Conservation (phyloP, 2,113 vertebrate genomes). For the Sturnira hondurensis region DNA sequence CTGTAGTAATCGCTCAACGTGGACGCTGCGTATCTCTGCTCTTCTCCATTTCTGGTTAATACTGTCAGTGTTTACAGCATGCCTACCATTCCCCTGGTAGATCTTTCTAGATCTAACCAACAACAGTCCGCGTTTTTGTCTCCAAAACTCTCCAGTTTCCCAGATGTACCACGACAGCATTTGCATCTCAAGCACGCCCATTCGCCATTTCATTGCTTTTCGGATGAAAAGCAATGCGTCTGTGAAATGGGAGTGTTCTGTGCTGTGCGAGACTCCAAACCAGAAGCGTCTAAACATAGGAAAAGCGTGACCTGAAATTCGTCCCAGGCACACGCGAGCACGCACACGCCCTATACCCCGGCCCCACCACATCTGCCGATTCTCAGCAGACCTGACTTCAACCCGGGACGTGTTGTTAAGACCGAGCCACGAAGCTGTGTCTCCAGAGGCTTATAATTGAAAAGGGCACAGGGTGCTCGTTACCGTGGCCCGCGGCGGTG, state of each 20-base stretch:
- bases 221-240: neutral
- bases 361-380: neutral
- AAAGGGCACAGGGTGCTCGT: slow-evolving; percentile 68
- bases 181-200: neutral
- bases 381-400: slow-evolving; percentile 64
- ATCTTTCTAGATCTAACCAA: neutral
- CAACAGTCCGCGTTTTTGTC: neutral
- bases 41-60: neutral
- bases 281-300: rapidly evolving
- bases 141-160: neutral
- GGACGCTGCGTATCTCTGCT: neutral
- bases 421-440: slow-evolving; percentile 49
- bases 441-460: slow-evolving; percentile 73
- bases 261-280: neutral
- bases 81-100: neutral
- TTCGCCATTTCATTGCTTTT: too few species aligned
- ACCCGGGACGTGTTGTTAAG: neutral
- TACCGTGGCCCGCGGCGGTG: slow-evolving; percentile 55
- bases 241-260: too few species aligned
- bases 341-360: neutral
- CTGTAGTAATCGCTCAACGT: rapidly evolving
- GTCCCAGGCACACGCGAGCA: rapidly evolving
- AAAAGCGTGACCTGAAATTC: neutral
- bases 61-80: rapidly evolving
- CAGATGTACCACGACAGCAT: neutral